Conservation (phyloP, 2,113 vertebrate genomes). For the Accipiter cooperii region DNA sequence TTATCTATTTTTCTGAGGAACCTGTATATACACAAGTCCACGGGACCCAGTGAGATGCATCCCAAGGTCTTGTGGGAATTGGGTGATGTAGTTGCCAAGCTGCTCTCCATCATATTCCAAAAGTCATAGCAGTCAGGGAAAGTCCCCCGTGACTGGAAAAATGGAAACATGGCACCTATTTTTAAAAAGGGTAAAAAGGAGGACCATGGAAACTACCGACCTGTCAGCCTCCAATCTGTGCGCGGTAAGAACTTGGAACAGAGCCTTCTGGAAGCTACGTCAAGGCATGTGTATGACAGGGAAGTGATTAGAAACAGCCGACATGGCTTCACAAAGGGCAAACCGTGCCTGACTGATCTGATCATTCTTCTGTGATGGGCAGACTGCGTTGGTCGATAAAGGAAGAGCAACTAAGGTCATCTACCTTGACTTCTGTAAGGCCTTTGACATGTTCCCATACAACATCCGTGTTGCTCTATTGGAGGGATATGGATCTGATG, state of each 20-base stretch:
- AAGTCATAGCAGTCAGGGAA: not conserved
- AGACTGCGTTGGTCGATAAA: not conserved
- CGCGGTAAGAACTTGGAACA: not conserved
- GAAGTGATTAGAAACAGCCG: not conserved
- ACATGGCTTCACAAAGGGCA: not conserved
- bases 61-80: not conserved
- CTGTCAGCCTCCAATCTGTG: not conserved
- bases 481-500: not conserved
- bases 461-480: not conserved
- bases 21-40: not conserved
- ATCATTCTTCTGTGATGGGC: not conserved
- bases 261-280: not conserved
- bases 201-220: not conserved
- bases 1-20: not conserved
- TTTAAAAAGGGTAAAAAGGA: not conserved
- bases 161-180: not conserved
- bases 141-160: not conserved
- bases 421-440: not conserved
- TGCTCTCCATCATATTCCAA: not conserved
- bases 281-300: not conserved
- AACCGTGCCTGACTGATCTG: not conserved
- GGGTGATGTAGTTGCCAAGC: not conserved
- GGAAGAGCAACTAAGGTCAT: not conserved
- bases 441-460: not conserved
- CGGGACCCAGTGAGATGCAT: accelerated